phyloP scores from a whole-genome alignment of 2,113 vertebrate species.

The Macaca nemestrina region DNA sequence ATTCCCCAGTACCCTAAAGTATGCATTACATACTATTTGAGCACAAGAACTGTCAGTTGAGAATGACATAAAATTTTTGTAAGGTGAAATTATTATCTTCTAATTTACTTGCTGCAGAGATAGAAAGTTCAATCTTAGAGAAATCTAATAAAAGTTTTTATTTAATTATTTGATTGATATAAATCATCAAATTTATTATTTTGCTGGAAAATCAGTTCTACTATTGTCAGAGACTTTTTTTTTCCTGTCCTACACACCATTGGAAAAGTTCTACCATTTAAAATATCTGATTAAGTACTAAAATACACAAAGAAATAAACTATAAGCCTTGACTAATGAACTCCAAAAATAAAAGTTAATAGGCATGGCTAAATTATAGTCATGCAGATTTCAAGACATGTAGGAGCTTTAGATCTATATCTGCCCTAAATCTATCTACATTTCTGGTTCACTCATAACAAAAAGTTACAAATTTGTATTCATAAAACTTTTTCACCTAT shows the following conservation, averaged over 20 bases:
- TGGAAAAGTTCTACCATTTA: background rate
- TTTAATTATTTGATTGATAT: background rate
- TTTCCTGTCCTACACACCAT: background rate
- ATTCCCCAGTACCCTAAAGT: background rate
- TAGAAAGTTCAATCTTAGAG: background rate
- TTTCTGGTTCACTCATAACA: background rate
- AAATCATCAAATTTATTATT: background rate
- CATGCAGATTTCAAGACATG: background rate
- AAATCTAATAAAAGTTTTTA: background rate
- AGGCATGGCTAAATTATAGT: background rate
- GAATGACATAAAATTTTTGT: background rate
- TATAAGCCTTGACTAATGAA: background rate
- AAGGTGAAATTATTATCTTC: background rate
- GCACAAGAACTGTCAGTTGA: background rate
- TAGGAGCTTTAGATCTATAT: background rate
- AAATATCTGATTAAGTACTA: slow-evolving; percentile 6
- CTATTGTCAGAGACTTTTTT: background rate
- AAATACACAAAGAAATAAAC: background rate
- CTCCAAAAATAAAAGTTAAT: background rate
- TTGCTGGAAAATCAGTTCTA: background rate
- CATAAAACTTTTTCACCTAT: background rate
- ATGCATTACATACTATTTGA: background rate
- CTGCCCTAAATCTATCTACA: background rate
- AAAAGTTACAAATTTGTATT: background rate
- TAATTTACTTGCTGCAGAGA: background rate